Evolutionary conservation across 1,140 invertebrate genomes (phyloP).

Genomic region (Zaprionus camerounensis): DNA sequence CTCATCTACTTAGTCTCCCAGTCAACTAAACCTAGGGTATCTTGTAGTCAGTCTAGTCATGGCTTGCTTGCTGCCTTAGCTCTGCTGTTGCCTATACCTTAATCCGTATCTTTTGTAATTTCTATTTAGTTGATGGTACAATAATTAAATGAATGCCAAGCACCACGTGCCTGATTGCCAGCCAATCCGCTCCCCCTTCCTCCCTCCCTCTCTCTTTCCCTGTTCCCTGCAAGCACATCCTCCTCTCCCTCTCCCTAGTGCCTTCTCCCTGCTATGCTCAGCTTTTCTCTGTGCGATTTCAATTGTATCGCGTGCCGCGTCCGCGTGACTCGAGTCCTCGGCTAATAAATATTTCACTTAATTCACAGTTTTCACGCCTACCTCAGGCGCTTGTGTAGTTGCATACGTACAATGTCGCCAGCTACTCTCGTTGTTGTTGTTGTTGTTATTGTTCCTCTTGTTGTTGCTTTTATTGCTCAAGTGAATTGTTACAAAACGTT

Average conservation of each 20-base stretch:
- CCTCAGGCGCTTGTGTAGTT: slow-evolving; percentile 21
- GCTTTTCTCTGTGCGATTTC: slow-evolving; percentile 49
- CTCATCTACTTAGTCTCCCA: background rate
- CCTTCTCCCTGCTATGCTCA: background rate
- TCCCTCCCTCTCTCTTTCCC: background rate
- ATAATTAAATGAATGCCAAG: slow-evolving; percentile 47
- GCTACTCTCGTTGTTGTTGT: slow-evolving; percentile 2
- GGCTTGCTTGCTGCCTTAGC: background rate
- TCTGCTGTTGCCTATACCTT: slow-evolving; percentile 1
- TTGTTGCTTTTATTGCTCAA: slow-evolving; percentile 24
- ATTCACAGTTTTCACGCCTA: slow-evolving; percentile 78
- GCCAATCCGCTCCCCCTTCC: background rate
- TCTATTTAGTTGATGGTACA: slow-evolving; percentile 36
- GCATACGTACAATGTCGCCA: slow-evolving; percentile 2
- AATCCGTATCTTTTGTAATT: slow-evolving; percentile 15
- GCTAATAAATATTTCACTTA: slow-evolving; percentile 83
- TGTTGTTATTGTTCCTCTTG: slow-evolving; percentile 16
- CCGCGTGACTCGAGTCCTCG: slow-evolving; percentile 70
- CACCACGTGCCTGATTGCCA: background rate
- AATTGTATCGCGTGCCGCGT: slow-evolving; percentile 71
- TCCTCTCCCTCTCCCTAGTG: background rate
- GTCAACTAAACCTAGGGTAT: background rate
- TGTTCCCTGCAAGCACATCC: background rate
- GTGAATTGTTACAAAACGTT: slow-evolving; percentile 80
- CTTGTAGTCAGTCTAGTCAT: background rate